Evolutionary conservation across 1,140 invertebrate genomes (phyloP).

Genomic region (Brevipalpus yothersi): DNA sequence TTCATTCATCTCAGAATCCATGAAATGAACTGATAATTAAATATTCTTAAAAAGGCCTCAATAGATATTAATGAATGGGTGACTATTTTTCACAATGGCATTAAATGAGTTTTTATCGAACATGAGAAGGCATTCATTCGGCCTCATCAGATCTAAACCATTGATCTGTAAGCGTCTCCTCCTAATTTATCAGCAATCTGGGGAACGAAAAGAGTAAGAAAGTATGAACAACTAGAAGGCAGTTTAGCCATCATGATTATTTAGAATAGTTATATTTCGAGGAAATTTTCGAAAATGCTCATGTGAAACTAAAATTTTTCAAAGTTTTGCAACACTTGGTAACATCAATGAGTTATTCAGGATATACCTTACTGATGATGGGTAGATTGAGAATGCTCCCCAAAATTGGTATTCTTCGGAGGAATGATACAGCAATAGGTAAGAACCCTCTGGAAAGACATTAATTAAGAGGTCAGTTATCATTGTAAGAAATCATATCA

Average conservation of each 20-base stretch:
- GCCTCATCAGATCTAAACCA: constrained; percentile 8
- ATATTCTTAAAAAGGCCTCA: too few relatives aligned
- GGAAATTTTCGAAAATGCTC: too few relatives aligned
- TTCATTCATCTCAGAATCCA: too few relatives aligned
- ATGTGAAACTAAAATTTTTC: too few relatives aligned
- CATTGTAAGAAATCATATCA: too few relatives aligned
- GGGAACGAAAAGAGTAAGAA: not conserved
- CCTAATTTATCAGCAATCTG: constrained; percentile 10
- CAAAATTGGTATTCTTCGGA: constrained; percentile 33
- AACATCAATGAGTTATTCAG: not conserved
- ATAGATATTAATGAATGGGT: not conserved
- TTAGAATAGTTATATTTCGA: too few relatives aligned
- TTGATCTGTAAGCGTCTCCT: constrained; percentile 11
- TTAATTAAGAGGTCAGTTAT: not conserved
- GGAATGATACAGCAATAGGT: constrained; percentile 36
- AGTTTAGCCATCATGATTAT: not conserved
- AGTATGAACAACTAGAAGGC: not conserved
- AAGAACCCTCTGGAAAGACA: constrained; percentile 32
- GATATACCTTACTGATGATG: constrained; percentile 28
- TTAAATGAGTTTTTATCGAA: not conserved
- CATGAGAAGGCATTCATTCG: not conserved
- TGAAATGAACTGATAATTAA: too few relatives aligned
- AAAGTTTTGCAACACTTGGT: not conserved
- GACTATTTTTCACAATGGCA: not conserved
- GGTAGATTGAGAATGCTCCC: constrained; percentile 32